Percentiles rank a stretch among this genome's conserved stretches.
Evolutionary conservation across 1,140 invertebrate species (phyloP).

Genomic region (Listronotus oregonensis): DNA sequence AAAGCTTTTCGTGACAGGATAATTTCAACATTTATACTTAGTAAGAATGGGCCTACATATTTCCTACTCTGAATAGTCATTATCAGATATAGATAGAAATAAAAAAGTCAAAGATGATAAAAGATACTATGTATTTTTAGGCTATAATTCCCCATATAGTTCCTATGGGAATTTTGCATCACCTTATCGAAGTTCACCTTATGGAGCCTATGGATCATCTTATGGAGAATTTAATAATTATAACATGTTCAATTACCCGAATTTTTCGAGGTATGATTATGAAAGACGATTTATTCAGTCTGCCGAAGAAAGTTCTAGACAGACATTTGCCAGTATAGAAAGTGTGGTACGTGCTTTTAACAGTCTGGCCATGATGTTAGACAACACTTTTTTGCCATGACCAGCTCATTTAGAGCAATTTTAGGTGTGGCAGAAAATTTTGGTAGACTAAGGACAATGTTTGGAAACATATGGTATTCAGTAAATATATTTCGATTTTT

Average conservation of each 20-base stretch:
- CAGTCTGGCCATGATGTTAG: slow-evolving; percentile 94
- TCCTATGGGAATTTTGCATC: slow-evolving; percentile 48
- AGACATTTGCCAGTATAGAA: slow-evolving; percentile 93
- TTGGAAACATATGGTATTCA: slow-evolving; percentile 83
- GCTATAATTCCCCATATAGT: slow-evolving; percentile 26
- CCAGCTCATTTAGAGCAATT: slow-evolving; percentile 93
- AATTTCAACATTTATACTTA: too few relatives aligned
- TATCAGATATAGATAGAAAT: too few relatives aligned
- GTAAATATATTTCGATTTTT: slow-evolving; percentile 80
- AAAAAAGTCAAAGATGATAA: too few relatives aligned
- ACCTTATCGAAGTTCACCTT: slow-evolving; percentile 49
- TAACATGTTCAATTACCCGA: slow-evolving; percentile 52
- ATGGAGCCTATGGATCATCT: slow-evolving; percentile 47
- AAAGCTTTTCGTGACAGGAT: too few relatives aligned
- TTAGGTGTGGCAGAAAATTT: slow-evolving; percentile 95
- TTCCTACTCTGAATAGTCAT: too few relatives aligned
- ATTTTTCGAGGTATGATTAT: slow-evolving; percentile 62
- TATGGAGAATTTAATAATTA: slow-evolving; percentile 49
- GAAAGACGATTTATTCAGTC: slow-evolving; percentile 79
- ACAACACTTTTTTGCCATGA: slow-evolving; percentile 95
- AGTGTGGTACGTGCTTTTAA: slow-evolving; percentile 88
- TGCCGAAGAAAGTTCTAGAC: slow-evolving; percentile 87
- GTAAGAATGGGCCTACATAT: too few relatives aligned
- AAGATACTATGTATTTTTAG: too few relatives aligned
- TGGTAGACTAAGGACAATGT: slow-evolving; percentile 77